A percentile compares a stretch with the other conserved stretches of the same genome.
Conservation (phyloP, 2,113 vertebrate genomes). For the Pycnonotus jocosus region DNA sequence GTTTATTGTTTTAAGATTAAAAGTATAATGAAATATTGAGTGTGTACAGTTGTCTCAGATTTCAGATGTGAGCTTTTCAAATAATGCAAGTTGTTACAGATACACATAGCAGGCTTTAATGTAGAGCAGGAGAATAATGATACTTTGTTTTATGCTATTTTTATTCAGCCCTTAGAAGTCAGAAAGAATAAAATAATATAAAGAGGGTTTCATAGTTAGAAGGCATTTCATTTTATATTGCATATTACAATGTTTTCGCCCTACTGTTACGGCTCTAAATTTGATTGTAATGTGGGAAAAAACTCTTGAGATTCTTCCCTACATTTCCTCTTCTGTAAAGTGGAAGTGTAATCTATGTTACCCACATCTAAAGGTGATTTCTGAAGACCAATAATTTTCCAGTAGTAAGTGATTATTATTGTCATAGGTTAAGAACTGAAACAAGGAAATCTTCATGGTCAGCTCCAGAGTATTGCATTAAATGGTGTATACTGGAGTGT, state of each 20-base stretch:
- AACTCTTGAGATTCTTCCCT: neutral
- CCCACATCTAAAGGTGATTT: neutral
- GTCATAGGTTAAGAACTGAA: neutral
- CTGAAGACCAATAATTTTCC: neutral
- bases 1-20: neutral
- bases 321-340: neutral
- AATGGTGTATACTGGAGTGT: neutral
- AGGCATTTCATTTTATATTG: neutral
- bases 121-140: neutral
- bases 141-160: neutral
- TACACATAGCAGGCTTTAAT: neutral
- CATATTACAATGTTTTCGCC: neutral
- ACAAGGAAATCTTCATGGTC: neutral
- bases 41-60: neutral
- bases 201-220: neutral
- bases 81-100: neutral
- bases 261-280: neutral
- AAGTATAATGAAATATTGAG: neutral
- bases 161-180: neutral
- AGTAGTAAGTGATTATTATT: neutral
- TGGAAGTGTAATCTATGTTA: neutral
- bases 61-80: neutral
- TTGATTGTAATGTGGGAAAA: neutral
- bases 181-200: neutral
- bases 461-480: neutral